Percentiles rank a stretch among this genome's conserved stretches.
Evolutionary conservation across 2,113 vertebrate genomes (phyloP).

Genomic region (Marmota flaviventris): DNA sequence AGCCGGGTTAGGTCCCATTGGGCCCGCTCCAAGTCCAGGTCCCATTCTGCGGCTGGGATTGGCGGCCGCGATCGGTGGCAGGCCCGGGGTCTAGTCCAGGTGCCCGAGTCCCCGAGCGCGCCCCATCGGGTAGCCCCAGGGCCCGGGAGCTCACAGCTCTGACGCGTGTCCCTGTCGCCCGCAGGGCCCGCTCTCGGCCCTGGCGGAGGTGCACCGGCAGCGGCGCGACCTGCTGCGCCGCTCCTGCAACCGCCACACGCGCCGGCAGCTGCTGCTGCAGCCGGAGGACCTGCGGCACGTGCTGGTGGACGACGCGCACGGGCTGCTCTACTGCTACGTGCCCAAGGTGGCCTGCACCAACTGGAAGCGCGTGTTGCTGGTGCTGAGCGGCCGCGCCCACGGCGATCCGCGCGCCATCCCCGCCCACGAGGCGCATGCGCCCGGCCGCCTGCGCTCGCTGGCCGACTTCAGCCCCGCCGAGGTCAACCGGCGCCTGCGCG

Average conservation of each 20-base stretch:
- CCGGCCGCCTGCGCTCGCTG: slow-evolving; percentile 92
- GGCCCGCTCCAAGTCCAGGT: too few relatives aligned
- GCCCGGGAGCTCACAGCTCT: not conserved
- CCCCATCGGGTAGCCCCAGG: too few relatives aligned
- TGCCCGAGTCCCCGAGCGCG: fast-evolving
- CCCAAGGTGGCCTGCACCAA: slow-evolving; percentile 98
- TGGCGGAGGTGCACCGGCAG: slow-evolving; percentile 91
- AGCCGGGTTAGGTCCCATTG: not conserved
- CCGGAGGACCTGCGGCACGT: slow-evolving; percentile 94
- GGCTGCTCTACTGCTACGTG: slow-evolving; percentile 96
- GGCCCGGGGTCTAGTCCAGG: not conserved
- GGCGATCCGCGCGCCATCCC: slow-evolving; percentile 92
- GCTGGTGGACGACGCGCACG: slow-evolving; percentile 93
- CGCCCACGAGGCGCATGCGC: slow-evolving; percentile 92
- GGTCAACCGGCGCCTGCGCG: slow-evolving; percentile 94
- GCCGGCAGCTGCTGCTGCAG: slow-evolving; percentile 91
- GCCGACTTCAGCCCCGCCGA: slow-evolving; percentile 92
- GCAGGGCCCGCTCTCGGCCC: slow-evolving; percentile 85
- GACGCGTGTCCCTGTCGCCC: not conserved
- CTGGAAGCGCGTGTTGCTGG: slow-evolving; percentile 97
- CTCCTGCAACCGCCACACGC: slow-evolving; percentile 91
- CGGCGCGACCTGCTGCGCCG: slow-evolving; percentile 91
- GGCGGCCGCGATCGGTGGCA: too few relatives aligned
- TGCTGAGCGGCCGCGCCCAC: slow-evolving; percentile 90
- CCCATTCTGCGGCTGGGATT: too few relatives aligned